Conservation (phyloP, 2,113 vertebrate genomes). For the Prietella phreatophila region DNA sequence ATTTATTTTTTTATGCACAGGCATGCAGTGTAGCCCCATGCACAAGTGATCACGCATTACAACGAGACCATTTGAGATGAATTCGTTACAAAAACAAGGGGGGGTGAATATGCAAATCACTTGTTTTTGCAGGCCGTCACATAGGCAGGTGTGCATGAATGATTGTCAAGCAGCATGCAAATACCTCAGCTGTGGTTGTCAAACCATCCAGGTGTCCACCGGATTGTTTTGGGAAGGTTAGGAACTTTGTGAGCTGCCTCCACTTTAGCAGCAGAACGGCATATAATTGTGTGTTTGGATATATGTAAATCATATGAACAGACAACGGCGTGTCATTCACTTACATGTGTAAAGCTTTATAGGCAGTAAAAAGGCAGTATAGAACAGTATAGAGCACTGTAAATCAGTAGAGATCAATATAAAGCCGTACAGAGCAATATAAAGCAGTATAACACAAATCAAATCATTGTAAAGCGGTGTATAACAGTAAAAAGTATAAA, state of each 20-base stretch:
- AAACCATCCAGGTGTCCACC: conserved; percentile 23
- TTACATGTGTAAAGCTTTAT: conserved; percentile 18
- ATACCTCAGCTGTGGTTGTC: conserved; percentile 33
- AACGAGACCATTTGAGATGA: conserved; percentile 7
- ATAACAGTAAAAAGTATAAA: too few relatives aligned
- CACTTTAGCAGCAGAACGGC: neutral
- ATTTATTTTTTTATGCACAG: neutral
- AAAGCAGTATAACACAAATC: too few relatives aligned
- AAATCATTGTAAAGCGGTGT: too few relatives aligned
- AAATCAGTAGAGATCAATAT: too few relatives aligned
- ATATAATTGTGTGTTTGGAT: neutral
- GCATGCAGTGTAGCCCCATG: neutral
- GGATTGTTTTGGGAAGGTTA: conserved; percentile 23
- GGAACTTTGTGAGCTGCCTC: conserved; percentile 29
- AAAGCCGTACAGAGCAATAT: too few relatives aligned
- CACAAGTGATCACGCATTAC: conserved; percentile 6
- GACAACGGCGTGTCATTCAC: neutral
- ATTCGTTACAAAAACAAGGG: conserved; percentile 14
- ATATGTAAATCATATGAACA: neutral
- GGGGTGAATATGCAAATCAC: conserved; percentile 45
- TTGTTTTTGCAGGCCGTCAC: conserved; percentile 39
- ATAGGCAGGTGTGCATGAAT: conserved; percentile 46
- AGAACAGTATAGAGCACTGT: neutral
- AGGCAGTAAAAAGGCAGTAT: neutral
- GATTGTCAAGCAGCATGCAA: conserved; percentile 50